These are phyloP conservation scores for Gallinago undulata DNA, from an alignment of 2,113 vertebrate genomes.

Conservation along the genomic window DNA sequence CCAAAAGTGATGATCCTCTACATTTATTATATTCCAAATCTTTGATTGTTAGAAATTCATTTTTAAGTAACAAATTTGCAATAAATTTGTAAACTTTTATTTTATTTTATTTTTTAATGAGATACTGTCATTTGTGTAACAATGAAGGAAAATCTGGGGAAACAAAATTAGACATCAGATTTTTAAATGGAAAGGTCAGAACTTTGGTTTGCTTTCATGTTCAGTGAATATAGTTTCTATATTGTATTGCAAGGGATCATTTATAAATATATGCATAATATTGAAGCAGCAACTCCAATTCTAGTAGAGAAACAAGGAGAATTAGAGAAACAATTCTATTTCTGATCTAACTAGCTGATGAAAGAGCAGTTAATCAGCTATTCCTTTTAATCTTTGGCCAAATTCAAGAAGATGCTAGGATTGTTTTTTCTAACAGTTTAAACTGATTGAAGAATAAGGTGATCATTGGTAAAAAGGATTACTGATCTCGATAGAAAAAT, in stretches of 20 bases:
- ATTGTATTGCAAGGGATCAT: background rate
- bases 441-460: background rate
- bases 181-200: background rate
- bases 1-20: background rate
- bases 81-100: background rate
- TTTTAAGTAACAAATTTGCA: background rate
- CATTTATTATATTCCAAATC: background rate
- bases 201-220: background rate
- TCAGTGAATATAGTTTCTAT: background rate
- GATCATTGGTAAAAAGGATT: background rate
- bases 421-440: background rate
- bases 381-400: background rate
- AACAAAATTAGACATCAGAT: background rate
- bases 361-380: background rate
- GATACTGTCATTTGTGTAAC: background rate
- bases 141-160: background rate
- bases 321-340: background rate
- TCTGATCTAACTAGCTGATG: background rate
- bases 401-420: background rate
- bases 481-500: background rate
- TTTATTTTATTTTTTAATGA: background rate
- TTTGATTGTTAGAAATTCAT: background rate
- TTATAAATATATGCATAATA: background rate
- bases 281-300: background rate
- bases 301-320: background rate